These are phyloP conservation scores for Nephila pilipes DNA, from an alignment of 1,140 invertebrate genomes.

Conservation along the genomic window DNA sequence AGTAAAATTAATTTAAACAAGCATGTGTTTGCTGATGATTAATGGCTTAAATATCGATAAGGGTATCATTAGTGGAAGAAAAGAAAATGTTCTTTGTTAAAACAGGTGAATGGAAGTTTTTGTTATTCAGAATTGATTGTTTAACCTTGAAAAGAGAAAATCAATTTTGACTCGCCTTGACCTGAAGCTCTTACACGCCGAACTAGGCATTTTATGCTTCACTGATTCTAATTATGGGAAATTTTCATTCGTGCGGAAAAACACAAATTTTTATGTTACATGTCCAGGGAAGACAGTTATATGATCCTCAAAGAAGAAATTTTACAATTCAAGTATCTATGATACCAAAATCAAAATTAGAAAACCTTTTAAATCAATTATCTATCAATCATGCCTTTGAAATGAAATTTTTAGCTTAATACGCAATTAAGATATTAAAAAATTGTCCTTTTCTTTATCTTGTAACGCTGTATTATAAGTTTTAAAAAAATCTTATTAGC, in stretches of 20 bases:
- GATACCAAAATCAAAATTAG: no score
- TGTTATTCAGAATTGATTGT: constrained; percentile 20
- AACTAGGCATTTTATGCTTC: constrained; percentile 34
- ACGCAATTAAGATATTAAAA: no score
- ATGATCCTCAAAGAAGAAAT: no score
- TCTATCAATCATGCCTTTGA: no score
- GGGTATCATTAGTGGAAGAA: background rate
- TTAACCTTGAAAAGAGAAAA: constrained; percentile 35
- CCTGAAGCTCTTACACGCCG: background rate
- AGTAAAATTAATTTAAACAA: no score
- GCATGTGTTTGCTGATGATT: background rate
- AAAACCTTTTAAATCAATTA: no score
- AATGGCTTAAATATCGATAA: background rate
- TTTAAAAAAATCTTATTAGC: no score
- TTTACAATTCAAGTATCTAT: no score
- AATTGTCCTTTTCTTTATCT: no score
- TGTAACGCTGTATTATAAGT: no score
- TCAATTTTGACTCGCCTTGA: constrained; percentile 41
- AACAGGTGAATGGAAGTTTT: background rate
- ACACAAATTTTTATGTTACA: background rate
- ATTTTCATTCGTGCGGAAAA: background rate
- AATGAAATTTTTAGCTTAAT: no score
- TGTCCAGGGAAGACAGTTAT: background rate
- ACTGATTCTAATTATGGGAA: constrained; percentile 28
- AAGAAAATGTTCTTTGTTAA: constrained; percentile 18